Conservation (phyloP, 2,113 vertebrate genomes). For the Chlamydotis undulata region DNA sequence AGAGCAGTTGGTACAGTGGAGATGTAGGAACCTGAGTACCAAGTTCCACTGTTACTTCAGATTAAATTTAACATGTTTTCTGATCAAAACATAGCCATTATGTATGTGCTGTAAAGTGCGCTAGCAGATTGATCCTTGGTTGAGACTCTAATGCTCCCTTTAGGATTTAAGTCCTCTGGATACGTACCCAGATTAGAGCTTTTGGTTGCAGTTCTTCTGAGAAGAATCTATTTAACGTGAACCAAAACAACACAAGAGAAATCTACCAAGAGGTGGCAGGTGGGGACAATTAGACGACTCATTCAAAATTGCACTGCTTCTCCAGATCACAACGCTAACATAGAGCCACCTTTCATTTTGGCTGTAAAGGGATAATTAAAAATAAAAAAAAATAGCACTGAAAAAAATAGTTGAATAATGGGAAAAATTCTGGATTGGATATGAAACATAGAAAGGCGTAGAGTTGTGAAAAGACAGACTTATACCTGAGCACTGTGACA, state of each 20-base stretch:
- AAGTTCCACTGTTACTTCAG: neutral
- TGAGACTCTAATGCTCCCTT: neutral
- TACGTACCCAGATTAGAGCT: neutral
- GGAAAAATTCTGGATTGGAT: neutral
- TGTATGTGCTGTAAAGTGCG: neutral
- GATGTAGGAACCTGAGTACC: too few species aligned
- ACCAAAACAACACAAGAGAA: neutral
- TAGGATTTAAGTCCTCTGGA: neutral
- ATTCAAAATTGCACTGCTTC: neutral
- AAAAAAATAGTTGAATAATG: neutral
- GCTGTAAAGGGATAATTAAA: neutral
- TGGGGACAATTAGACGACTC: neutral
- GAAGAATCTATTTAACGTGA: neutral
- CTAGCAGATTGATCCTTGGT: neutral
- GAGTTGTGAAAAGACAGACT: neutral
- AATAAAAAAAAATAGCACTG: neutral
- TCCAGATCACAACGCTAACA: neutral
- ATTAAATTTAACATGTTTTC: neutral
- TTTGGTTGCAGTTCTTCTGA: neutral
- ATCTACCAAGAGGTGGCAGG: neutral
- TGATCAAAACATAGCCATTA: neutral
- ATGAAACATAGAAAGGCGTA: fast-evolving
- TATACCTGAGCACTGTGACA: neutral
- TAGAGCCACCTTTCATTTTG: neutral
- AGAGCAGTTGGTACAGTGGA: neutral